A percentile compares a stretch with the other conserved stretches of the same genome.
These are phyloP conservation scores for Macrobrachium rosenbergii DNA, from an alignment of 1,140 invertebrate species.

Conservation along the genomic window DNA sequence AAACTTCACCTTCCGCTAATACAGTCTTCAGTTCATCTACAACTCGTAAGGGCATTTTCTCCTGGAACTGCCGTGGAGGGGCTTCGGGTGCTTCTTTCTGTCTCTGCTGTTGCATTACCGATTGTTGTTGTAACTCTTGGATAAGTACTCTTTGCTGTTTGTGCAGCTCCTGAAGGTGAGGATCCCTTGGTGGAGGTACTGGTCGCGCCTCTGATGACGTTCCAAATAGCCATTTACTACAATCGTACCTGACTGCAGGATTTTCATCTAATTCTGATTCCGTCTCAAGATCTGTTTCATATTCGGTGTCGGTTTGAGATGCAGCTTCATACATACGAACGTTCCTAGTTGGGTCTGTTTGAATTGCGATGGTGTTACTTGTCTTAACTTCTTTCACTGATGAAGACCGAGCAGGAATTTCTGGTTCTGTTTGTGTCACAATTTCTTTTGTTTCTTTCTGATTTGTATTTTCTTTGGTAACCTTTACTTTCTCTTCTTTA, in stretches of 20 bases:
- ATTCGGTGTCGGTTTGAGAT: slow-evolving; percentile 59
- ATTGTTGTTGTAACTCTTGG: slow-evolving; percentile 44
- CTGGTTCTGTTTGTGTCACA: slow-evolving; percentile 36
- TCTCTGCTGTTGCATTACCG: slow-evolving; percentile 37
- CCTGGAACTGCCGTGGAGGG: slow-evolving; percentile 53
- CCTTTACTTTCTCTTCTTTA: too few relatives aligned
- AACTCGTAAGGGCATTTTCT: slow-evolving; percentile 65
- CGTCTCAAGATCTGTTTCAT: slow-evolving; percentile 59
- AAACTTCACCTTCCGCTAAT: slow-evolving; percentile 48
- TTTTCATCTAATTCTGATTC: slow-evolving; percentile 59
- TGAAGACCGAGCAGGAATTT: background rate
- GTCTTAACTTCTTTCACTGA: slow-evolving; percentile 11
- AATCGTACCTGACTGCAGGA: slow-evolving; percentile 15
- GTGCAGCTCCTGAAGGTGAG: slow-evolving; percentile 42
- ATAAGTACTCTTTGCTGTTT: slow-evolving; percentile 47
- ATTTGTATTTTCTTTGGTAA: slow-evolving; percentile 7
- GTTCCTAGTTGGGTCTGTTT: slow-evolving; percentile 38
- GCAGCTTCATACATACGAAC: slow-evolving; percentile 48
- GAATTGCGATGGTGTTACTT: slow-evolving; percentile 49
- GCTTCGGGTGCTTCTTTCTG: slow-evolving; percentile 29
- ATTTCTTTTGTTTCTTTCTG: slow-evolving; percentile 30
- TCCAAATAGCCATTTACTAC: slow-evolving; percentile 41
- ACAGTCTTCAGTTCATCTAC: slow-evolving; percentile 63
- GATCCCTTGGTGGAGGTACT: background rate
- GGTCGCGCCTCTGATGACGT: slow-evolving; percentile 22